These are phyloP conservation scores for Drosophila niveifrons DNA, from an alignment of 2,888 invertebrate species.

Conservation along the genomic window DNA sequence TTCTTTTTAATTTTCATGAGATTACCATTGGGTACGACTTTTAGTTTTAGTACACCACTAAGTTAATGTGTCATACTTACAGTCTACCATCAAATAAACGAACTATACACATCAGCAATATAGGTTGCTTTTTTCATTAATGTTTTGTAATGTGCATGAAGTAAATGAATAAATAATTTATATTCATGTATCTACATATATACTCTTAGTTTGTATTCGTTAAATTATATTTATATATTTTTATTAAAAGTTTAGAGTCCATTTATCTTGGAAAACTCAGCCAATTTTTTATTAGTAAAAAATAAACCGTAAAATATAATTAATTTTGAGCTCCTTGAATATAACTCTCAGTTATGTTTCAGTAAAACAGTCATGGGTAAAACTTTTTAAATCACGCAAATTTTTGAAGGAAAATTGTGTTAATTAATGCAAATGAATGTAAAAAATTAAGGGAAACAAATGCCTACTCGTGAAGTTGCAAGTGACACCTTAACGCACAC, in stretches of 20 bases:
- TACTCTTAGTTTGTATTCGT: constrained; percentile 65
- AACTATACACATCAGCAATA: constrained; percentile 11
- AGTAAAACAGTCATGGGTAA: not conserved
- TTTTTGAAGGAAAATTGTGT: not conserved
- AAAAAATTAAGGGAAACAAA: constrained; percentile 6
- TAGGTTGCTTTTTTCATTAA: not conserved
- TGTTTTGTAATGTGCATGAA: constrained; percentile 31
- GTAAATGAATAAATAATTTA: constrained; percentile 36
- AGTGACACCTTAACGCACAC: constrained; percentile 22
- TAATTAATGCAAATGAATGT: constrained; percentile 53
- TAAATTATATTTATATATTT: constrained; percentile 60
- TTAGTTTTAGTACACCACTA: constrained; percentile 34
- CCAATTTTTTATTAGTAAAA: constrained; percentile 24
- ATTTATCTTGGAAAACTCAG: constrained; percentile 47
- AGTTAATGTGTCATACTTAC: not conserved
- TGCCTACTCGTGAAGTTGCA: too few relatives aligned
- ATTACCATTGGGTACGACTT: not conserved
- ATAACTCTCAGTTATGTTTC: not conserved
- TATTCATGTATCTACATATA: constrained; percentile 19
- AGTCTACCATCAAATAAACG: constrained; percentile 35
- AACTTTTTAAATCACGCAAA: not conserved
- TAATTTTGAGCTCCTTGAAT: not conserved
- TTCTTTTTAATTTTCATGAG: constrained; percentile 49
- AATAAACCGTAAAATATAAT: constrained; percentile 26
- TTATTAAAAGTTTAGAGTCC: constrained; percentile 53